Evolutionary conservation across 2,797 vertebrate species (phyloP).

Genomic region (Heteromormyrus szaboi): DNA sequence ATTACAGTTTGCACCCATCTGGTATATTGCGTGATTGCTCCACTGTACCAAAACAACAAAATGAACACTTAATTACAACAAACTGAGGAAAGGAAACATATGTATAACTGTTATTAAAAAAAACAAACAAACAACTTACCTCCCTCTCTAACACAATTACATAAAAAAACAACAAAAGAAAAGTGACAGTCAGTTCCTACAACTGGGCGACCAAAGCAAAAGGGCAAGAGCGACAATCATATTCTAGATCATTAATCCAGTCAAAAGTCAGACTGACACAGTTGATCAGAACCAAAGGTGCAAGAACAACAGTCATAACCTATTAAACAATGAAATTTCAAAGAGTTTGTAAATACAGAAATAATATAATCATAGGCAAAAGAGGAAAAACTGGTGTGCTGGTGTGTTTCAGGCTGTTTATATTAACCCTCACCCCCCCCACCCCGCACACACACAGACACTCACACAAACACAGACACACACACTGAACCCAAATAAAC

Average conservation of each 20-base stretch:
- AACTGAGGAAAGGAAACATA: not conserved
- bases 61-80: not conserved
- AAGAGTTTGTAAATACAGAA: not conserved
- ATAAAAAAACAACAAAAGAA: not conserved
- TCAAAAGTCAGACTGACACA: not conserved
- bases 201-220: not conserved
- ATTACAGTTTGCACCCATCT: not conserved
- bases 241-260: not conserved
- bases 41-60: not conserved
- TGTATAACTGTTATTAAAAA: not conserved
- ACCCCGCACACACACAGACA: too few relatives aligned
- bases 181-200: not conserved
- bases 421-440: not conserved
- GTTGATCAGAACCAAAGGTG: not conserved
- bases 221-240: not conserved
- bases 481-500: not conserved
- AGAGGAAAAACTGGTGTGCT: not conserved
- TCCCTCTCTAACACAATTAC: not conserved
- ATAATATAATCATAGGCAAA: not conserved
- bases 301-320: not conserved
- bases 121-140: not conserved
- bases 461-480: not conserved
- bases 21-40: not conserved
- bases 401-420: not conserved
- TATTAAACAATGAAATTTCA: not conserved